Evolutionary conservation across 1,140 invertebrate genomes (phyloP).

Genomic region (Achroia grisella): DNA sequence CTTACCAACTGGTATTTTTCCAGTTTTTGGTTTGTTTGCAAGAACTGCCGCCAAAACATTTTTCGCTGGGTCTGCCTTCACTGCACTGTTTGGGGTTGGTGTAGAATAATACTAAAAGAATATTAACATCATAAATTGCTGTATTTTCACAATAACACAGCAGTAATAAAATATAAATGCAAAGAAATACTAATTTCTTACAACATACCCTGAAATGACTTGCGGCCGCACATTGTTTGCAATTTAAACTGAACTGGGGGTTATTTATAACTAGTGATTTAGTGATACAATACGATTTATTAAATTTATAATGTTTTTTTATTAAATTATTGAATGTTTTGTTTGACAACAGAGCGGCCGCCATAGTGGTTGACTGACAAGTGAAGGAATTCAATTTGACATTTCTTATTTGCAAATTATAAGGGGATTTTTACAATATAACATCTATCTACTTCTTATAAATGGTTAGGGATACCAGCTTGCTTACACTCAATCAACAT

Average conservation of each 20-base stretch:
- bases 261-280: conserved; percentile 44
- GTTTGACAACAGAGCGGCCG: conserved; percentile 52
- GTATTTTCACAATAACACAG: neutral
- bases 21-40: conserved; percentile 66
- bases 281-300: conserved; percentile 28
- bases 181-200: conserved; percentile 2
- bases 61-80: conserved; percentile 51
- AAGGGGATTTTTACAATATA: too few species aligned
- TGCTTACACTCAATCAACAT: too few species aligned
- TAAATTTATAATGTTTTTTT: conserved; percentile 45
- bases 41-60: conserved; percentile 69
- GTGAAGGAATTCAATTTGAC: conserved; percentile 8
- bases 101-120: conserved; percentile 48
- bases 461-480: too few species aligned
- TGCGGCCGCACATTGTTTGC: conserved; percentile 48
- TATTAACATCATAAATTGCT: conserved; percentile 6
- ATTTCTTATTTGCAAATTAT: too few species aligned
- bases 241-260: conserved; percentile 38
- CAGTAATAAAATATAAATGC: neutral
- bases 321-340: conserved; percentile 54
- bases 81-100: conserved; percentile 27
- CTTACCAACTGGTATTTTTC: conserved; percentile 69
- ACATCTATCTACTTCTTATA: too few species aligned
- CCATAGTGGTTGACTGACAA: conserved; percentile 45
- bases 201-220: conserved; percentile 41